Base-by-base conservation (phyloP, 2,113 vertebrate genomes). In the Labrus mixtus region DNA sequence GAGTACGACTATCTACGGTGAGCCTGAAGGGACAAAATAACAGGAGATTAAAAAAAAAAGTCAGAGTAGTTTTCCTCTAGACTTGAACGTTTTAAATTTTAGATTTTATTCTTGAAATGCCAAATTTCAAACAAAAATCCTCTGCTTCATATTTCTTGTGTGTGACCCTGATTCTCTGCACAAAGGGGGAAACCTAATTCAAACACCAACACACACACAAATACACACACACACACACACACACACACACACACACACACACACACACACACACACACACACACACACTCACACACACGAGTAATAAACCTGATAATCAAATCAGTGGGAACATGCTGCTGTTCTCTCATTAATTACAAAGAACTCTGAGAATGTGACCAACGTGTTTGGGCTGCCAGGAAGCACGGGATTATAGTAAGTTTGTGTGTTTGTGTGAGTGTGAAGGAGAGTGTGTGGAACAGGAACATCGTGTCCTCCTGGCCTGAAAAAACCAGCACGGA, bases 381-480 rank as follows among this genome's bases (percentile, higher is more conserved):
- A 69, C 23, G 66, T 58, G 60, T 43, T 29, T 16, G 22, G 13
- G 68, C 54, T 76, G 72, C 60, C 79, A 70, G 79, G 54, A 75
- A 63, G 54, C 13, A 61, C 46, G 4, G 70, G 69, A 68, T 80
- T 57, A 71, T 41, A 61, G 48, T 51, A 51, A 51, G 36, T 10
- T 58, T 39, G 54, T n/a, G 55, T 60, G 46, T 66, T 45, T 23
- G 48, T 37, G 19, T 16, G 33, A 41, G 25, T 46, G 58, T 39
- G 61, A 48, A 43, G 41, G 39, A 43, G 69, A 36, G 59, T 17
- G 65, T 19, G 59, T 37, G 45, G 15, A 51, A 33, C 61, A 62
- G 51, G 74, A 67, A 82, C 80, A 73, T 23, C 1, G 10, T 73
- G 80, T 68, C 68, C 80, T 68, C 51, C 55, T 73, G 68, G 77